Evolutionary conservation across 1,140 invertebrate genomes (phyloP).

Genomic region (Dolichoris vasculosae): DNA sequence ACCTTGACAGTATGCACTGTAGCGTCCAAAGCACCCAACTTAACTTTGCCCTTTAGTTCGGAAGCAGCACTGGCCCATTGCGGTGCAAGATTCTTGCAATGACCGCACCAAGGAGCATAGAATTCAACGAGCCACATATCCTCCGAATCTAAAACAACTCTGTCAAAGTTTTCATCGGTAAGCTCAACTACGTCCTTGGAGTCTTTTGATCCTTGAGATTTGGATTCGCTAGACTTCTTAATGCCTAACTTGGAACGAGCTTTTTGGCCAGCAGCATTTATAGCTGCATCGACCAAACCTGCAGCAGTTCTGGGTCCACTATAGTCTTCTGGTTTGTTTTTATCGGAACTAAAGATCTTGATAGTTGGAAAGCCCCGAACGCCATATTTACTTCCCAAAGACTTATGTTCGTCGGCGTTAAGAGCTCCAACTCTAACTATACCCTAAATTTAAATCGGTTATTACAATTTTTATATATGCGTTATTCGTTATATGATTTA

Average conservation of each 20-base stretch:
- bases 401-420: conserved; percentile 92
- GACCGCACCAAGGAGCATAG: conserved; percentile 97
- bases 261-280: conserved; percentile 83
- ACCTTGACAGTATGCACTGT: conserved; percentile 89
- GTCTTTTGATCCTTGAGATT: conserved; percentile 62
- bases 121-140: conserved; percentile 98
- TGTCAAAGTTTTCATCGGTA: conserved; percentile 96
- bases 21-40: conserved; percentile 96
- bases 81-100: conserved; percentile 97
- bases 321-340: conserved; percentile 91
- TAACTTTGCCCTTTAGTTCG: conserved; percentile 95
- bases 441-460: conserved; percentile 77
- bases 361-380: conserved; percentile 96
- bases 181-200: conserved; percentile 91
- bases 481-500: too few relatives aligned
- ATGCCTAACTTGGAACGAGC: conserved; percentile 80
- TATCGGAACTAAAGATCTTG: conserved; percentile 94
- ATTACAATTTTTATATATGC: too few relatives aligned
- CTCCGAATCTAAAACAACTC: conserved; percentile 90
- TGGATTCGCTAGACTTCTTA: conserved; percentile 66
- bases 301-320: conserved; percentile 90
- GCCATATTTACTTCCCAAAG: conserved; percentile 86
- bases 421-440: conserved; percentile 95
- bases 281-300: conserved; percentile 88
- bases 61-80: conserved; percentile 96